Base-by-base conservation (phyloP, 2,888 invertebrate species). In the Parnassius orleans region DNA sequence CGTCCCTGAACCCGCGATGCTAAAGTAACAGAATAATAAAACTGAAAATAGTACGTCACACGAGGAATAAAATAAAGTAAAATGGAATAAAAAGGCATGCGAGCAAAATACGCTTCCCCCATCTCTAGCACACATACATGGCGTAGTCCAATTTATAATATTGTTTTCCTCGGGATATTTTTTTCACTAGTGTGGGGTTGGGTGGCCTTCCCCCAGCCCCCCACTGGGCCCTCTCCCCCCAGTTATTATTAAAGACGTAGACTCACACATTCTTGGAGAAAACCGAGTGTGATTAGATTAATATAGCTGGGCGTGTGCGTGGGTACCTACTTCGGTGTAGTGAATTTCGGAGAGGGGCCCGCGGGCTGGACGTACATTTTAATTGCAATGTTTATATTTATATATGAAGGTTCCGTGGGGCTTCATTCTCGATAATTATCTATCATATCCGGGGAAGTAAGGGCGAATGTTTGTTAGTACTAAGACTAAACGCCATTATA, bases 221-320 rank as follows among this genome's bases (percentile, higher is more conserved):
- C 68, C 65, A 69, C 69, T 66, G 67, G 69, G 67, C 68, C 64
- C 66, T 57, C 53, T 11, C 64, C 83, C 88, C 88, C 86, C 85
- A 81, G 90, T 90, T 91, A 91, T 91, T 91, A 91, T 91, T 91
- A 91, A 91, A 91, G 90, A 90, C 89, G 89, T 83, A 86, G 80
- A 89, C 90, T 84, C 90, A 90, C 90, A 91, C 91, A 90, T 87
- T 81, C 87, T 87, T 85, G 83, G 78, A 78, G 83, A 79, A 74
- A 82, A 83, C 79, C 80, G 82, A 84, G 87, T 89, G 88, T 90
- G 90, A 91, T 90, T 91, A 90, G 90, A 90, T 90, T 90, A 90
- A 90, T 90, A 90, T 84, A 80, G 83, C 77, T 78, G 60, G 46
- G 64, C 52, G 63, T 48, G 61, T 54, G 66, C 48, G 48, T 48